Conservation (phyloP, 2,113 vertebrate species). For the Pachycephala philippinensis region DNA sequence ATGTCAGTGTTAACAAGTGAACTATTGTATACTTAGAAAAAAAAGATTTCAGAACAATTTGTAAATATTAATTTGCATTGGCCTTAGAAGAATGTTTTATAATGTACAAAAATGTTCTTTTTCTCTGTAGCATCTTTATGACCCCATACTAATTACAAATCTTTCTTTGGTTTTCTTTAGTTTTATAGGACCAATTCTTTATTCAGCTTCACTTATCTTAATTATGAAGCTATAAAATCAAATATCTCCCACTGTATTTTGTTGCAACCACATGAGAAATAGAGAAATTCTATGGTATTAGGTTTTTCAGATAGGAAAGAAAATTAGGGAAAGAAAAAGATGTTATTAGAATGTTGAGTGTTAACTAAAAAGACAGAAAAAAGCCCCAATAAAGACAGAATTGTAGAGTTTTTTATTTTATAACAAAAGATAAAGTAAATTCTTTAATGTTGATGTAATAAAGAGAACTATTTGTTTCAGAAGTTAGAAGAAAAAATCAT, state of each 20-base stretch:
- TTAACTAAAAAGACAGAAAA: neutral
- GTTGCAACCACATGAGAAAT: neutral
- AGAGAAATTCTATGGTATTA: neutral
- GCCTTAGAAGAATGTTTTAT: constrained; percentile 5
- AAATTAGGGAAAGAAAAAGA: neutral
- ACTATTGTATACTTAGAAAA: constrained; percentile 70
- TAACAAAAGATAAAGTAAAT: neutral
- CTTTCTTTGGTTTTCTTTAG: neutral
- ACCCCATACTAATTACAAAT: neutral
- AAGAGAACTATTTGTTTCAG: neutral
- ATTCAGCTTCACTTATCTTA: neutral
- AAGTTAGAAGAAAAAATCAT: neutral
- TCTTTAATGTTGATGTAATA: neutral
- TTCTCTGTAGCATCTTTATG: neutral
- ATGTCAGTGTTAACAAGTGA: constrained; percentile 80
- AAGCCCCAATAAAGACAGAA: neutral
- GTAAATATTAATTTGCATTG: constrained; percentile 68
- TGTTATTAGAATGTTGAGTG: neutral
- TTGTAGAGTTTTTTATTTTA: neutral
- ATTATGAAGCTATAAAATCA: neutral
- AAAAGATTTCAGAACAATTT: constrained; percentile 46
- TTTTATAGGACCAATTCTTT: neutral
- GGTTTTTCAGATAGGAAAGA: neutral
- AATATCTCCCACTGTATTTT: constrained; percentile 1
- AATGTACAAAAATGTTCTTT: constrained; percentile 4